Base-by-base conservation (phyloP, 1,140 invertebrate species). In the Aphidius ervi region DNA sequence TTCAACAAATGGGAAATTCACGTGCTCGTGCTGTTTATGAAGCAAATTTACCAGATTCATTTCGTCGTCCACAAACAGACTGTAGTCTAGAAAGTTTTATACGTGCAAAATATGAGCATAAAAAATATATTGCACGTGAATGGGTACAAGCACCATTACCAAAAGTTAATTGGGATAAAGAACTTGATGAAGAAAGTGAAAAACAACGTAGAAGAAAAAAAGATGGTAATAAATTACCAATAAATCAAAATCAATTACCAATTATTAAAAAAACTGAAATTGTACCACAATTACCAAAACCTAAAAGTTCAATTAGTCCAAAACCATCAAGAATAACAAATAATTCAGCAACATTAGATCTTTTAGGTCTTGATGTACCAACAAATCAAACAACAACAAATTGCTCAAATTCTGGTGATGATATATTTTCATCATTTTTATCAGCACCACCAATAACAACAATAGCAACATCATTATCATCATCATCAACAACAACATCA, bases 1-100 rank as follows among this genome's bases (percentile, higher is more conserved):
- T 99, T 67, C 94, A 98, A 80, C 93, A 97, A 77, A 98, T 99
- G 92, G 97, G 97, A 9, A 99, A 99, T 78, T 95, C 92, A n/a
- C 82, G 93, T 67, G 97, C 94, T 0, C 84, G 95, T 61, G 96
- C 95, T 23, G 95, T 98, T 0, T 99, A 98, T 75, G 97, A 99
- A 82, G 95, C 96, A 2, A 96, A 97, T 80, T 78, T 99, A 52
- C 95, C 95, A 0, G 96, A 99, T 74, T 92, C 88, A 69, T 98
- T 97, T 75, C 83, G 94, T 23, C 84, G 97, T 66, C 96, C 97
- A 8, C 95, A 98, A 77, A 95, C 91, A 60, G 96, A 99, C 74
- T 90, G 92, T 55, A 88, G 92, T 10, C 81, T 99, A 40, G 96
- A 99, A 78, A 87, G 87, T 52, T 99, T 99, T 77, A 95, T 99